A percentile compares a stretch with the other conserved stretches of the same genome.
Conservation (phyloP, 1,140 invertebrate species). For the Alviniconcha marisindica region DNA sequence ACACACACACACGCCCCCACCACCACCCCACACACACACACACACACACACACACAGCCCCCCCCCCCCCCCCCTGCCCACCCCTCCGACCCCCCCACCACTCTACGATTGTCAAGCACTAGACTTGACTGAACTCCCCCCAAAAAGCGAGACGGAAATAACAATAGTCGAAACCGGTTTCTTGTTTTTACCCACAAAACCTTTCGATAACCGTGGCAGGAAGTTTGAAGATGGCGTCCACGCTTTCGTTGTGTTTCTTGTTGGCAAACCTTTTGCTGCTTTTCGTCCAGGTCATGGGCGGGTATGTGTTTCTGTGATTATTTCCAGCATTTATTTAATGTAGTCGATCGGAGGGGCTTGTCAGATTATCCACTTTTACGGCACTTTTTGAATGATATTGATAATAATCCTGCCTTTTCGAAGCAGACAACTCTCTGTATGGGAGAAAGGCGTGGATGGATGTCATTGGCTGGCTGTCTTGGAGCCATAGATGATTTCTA, state of each 20-base stretch:
- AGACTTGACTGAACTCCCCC: background rate
- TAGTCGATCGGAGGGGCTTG: too few relatives aligned
- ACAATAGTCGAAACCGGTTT: background rate
- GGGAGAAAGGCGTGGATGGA: constrained; percentile 34
- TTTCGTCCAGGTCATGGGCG: constrained; percentile 63
- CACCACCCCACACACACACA: background rate
- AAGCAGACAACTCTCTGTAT: constrained; percentile 22
- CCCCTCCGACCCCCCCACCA: background rate
- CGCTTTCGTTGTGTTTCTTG: constrained; percentile 49
- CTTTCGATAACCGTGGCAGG: constrained; percentile 22
- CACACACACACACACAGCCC: background rate
- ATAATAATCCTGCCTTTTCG: too few relatives aligned
- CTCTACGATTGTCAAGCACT: background rate
- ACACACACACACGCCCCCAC: too few relatives aligned
- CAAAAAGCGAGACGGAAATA: background rate
- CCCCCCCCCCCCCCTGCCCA: background rate
- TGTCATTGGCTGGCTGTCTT: constrained; percentile 38
- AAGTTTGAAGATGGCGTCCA: constrained; percentile 68
- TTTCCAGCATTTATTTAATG: too few relatives aligned
- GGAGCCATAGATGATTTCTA: too few relatives aligned
- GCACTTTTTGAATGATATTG: too few relatives aligned
- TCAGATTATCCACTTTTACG: too few relatives aligned
- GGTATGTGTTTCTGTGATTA: constrained; percentile 53
- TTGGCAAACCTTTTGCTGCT: constrained; percentile 54
- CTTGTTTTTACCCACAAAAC: background rate